Percentiles rank a stretch among this genome's conserved stretches.
Conservation (phyloP, 2,888 invertebrate genomes). For the Eumerus sabulonum region DNA sequence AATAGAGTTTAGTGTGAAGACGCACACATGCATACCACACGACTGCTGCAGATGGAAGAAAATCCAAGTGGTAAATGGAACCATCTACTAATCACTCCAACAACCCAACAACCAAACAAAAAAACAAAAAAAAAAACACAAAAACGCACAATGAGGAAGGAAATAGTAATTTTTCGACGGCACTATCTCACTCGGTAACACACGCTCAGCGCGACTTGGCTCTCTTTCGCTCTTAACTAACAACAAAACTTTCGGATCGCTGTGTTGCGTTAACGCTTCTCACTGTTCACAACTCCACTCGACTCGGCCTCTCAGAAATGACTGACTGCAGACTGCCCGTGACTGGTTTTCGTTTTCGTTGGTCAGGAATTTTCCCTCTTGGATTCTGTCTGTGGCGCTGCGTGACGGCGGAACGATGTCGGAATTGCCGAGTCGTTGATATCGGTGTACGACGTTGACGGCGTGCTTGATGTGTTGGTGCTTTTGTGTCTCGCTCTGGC, state of each 20-base stretch:
- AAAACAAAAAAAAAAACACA: no score
- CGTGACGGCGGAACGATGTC: conserved; percentile 19
- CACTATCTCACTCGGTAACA: conserved; percentile 56
- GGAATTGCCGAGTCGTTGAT: conserved; percentile 47
- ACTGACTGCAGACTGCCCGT: conserved; percentile 52
- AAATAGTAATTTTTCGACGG: conserved; percentile 52
- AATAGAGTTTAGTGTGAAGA: conserved; percentile 48
- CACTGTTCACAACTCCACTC: conserved; percentile 68
- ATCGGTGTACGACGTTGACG: neutral
- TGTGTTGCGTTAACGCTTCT: conserved; percentile 66
- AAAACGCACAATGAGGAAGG: conserved; percentile 40
- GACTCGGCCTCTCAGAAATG: conserved; percentile 67
- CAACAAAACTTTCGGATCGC: conserved; percentile 69
- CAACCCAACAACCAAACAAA: no score
- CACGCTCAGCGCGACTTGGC: conserved; percentile 53
- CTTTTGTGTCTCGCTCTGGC: conserved; percentile 21
- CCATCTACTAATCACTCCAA: conserved; percentile 7
- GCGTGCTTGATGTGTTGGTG: conserved; percentile 45
- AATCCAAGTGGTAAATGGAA: conserved; percentile 31
- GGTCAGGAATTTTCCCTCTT: conserved; percentile 52
- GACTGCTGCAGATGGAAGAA: conserved; percentile 45
- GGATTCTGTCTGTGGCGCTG: conserved; percentile 18
- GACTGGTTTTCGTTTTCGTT: conserved; percentile 63
- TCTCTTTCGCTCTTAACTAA: conserved; percentile 61
- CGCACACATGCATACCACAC: conserved; percentile 58